phyloP scores from a whole-genome alignment of 92 coral and sea anemone genomes.

The Zoanthus sociatus region DNA sequence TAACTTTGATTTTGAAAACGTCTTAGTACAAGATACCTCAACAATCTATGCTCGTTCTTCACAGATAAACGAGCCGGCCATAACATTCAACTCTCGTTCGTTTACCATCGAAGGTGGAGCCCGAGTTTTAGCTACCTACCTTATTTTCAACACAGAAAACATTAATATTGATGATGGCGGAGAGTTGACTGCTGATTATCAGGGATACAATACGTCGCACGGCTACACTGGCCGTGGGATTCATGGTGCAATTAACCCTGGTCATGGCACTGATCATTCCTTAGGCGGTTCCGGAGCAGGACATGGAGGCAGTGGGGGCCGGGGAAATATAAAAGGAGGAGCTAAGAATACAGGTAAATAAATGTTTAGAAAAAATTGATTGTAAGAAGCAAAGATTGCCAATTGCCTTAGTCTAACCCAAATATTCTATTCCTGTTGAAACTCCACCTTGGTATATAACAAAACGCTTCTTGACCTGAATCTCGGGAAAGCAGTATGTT shows the following conservation, averaged over 20 bases:
- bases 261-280: slow-evolving; percentile 60
- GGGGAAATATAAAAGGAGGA: slow-evolving; percentile 64
- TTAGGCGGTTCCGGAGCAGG: slow-evolving; percentile 83
- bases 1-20: slow-evolving; percentile 65
- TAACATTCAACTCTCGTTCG: slow-evolving; percentile 64
- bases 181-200: slow-evolving; percentile 60
- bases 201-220: slow-evolving; percentile 73
- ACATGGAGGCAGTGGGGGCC: slow-evolving; percentile 84
- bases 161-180: slow-evolving; percentile 84
- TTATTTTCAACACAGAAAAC: slow-evolving; percentile 64
- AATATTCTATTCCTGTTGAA: too few relatives aligned
- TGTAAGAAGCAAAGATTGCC: too few relatives aligned
- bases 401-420: too few relatives aligned
- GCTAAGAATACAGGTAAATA: slow-evolving; percentile 54
- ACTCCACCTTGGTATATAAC: too few relatives aligned
- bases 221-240: slow-evolving; percentile 65
- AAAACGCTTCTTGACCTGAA: too few relatives aligned
- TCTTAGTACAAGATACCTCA: slow-evolving; percentile 72
- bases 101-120: slow-evolving; percentile 80
- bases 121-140: slow-evolving; percentile 58
- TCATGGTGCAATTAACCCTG: slow-evolving; percentile 72
- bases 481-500: too few relatives aligned
- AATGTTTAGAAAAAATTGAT: too few relatives aligned
- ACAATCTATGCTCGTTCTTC: slow-evolving; percentile 70
- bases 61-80: slow-evolving; percentile 70